phyloP scores from a whole-genome alignment of 2,888 invertebrate genomes.

The Myopa testacea region DNA sequence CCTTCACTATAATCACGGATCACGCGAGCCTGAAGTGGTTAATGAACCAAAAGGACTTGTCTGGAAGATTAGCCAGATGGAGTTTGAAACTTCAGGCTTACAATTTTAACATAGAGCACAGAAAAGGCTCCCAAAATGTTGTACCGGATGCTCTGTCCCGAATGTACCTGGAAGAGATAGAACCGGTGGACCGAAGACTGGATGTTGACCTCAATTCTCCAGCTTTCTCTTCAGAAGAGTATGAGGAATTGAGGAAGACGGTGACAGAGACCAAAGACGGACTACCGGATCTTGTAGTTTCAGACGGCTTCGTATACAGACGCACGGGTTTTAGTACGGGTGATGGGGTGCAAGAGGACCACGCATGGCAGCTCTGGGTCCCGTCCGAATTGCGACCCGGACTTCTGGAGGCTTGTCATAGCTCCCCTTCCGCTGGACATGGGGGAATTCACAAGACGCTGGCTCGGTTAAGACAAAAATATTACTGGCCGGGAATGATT shows the following conservation, averaged over 20 bases:
- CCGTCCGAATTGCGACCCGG: slow-evolving; percentile 9
- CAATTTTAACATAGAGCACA: slow-evolving; percentile 39
- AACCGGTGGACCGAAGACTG: neutral
- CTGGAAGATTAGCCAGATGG: slow-evolving; percentile 46
- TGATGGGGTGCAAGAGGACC: slow-evolving; percentile 16
- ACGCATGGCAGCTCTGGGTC: slow-evolving; percentile 39
- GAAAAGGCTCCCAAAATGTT: slow-evolving; percentile 14
- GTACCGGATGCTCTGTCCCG: slow-evolving; percentile 20
- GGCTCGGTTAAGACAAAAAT: slow-evolving; percentile 24
- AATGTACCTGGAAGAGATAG: slow-evolving; percentile 2
- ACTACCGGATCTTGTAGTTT: slow-evolving; percentile 6
- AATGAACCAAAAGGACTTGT: slow-evolving; percentile 49
- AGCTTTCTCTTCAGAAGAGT: slow-evolving; percentile 1
- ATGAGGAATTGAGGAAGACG: slow-evolving; percentile 8
- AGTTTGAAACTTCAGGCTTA: slow-evolving; percentile 47
- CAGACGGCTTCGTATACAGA: slow-evolving; percentile 27
- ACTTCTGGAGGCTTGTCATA: slow-evolving; percentile 16
- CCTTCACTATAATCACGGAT: slow-evolving; percentile 50
- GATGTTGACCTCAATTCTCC: slow-evolving; percentile 12
- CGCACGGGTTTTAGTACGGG: neutral
- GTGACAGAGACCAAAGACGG: neutral
- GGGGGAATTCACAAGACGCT: slow-evolving; percentile 37
- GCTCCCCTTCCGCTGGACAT: slow-evolving; percentile 30
- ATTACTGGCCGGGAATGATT: slow-evolving; percentile 44
- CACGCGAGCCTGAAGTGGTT: slow-evolving; percentile 52